These are phyloP conservation scores for Polypedilum pembai DNA, from an alignment of 1,140 invertebrate genomes.

Conservation along the genomic window DNA sequence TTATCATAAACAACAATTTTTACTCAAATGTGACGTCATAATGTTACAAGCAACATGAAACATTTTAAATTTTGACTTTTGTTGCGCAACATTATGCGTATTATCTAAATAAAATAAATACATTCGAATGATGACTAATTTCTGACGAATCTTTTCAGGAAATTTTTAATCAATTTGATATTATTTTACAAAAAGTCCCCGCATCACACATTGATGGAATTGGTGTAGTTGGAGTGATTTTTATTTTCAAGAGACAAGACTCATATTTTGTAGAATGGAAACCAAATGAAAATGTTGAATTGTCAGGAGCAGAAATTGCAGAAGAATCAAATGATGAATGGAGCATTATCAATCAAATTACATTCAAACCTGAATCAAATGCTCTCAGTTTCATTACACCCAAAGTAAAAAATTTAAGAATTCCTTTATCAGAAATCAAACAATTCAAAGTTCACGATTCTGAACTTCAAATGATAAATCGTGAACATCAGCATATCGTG, in stretches of 20 bases:
- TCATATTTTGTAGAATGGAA: constrained; percentile 66
- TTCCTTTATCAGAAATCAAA: not conserved
- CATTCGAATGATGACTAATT: not conserved
- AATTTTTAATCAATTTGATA: constrained; percentile 16
- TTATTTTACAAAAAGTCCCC: not conserved
- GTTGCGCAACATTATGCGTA: not conserved
- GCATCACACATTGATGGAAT: not conserved
- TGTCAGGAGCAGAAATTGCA: constrained; percentile 56
- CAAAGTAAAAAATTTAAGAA: not conserved
- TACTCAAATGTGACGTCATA: not conserved
- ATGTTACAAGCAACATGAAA: not conserved
- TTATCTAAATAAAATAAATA: too few species aligned
- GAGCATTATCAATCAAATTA: constrained; percentile 9
- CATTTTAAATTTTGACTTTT: not conserved
- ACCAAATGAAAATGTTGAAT: constrained; percentile 62
- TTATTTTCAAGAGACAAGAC: not conserved
- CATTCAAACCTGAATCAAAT: not conserved
- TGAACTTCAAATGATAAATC: not conserved
- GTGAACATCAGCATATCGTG: constrained; percentile 34
- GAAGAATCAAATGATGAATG: constrained; percentile 31
- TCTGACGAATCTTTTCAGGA: not conserved
- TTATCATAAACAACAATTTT: too few species aligned
- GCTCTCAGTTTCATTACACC: not conserved
- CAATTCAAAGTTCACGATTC: constrained; percentile 3
- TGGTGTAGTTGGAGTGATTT: not conserved